phyloP scores from a whole-genome alignment of 2,113 vertebrate species.

The Pachypanchax playfairii region DNA sequence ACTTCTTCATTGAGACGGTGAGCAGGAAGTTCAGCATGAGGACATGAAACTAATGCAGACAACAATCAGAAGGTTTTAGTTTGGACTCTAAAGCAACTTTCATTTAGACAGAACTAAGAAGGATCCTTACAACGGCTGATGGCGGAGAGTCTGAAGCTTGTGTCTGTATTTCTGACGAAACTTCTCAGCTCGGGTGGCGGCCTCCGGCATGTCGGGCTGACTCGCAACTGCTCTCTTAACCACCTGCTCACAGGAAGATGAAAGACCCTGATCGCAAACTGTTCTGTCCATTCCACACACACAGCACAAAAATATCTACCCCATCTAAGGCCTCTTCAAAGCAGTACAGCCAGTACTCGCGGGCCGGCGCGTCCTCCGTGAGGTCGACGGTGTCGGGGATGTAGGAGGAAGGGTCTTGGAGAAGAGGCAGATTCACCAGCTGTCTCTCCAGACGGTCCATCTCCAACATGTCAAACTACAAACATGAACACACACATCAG shows the following conservation, averaged over 20 bases:
- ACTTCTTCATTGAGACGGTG: not conserved
- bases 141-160: constrained; percentile 92
- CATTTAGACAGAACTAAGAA: constrained; percentile 9
- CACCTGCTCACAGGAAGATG: constrained; percentile 80
- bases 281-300: no score
- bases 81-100: constrained; percentile 22
- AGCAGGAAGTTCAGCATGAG: constrained; percentile 10
- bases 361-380: constrained; percentile 89
- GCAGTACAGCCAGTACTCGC: constrained; percentile 97
- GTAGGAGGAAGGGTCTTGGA: constrained; percentile 92
- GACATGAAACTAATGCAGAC: constrained; percentile 48
- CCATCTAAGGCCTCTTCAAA: constrained; percentile 96
- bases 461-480: constrained; percentile 96
- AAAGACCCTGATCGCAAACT: no score
- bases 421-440: constrained; percentile 91
- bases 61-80: constrained; percentile 22
- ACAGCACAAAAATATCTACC: no score
- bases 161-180: constrained; percentile 95
- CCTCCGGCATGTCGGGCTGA: constrained; percentile 86
- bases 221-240: constrained; percentile 94
- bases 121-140: constrained; percentile 92
- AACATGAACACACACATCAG: not conserved
- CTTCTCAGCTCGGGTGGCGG: constrained; percentile 87
- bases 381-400: constrained; percentile 95
- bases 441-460: constrained; percentile 96